Evolutionary conservation across 2,888 invertebrate species (phyloP).

Genomic region (Cylloceria caligata): DNA sequence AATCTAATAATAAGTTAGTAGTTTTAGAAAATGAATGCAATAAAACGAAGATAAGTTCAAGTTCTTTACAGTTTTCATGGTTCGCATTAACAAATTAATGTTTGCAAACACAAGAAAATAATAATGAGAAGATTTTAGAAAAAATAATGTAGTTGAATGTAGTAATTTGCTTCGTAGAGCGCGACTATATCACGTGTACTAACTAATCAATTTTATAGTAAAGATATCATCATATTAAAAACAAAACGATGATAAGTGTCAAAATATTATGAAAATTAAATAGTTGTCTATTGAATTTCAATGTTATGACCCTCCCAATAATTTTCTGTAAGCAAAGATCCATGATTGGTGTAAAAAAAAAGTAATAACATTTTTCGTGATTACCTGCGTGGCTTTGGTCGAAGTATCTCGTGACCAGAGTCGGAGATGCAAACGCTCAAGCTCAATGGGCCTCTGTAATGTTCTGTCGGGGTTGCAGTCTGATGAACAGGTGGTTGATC

Average conservation of each 20-base stretch:
- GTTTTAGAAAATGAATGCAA: too few species aligned
- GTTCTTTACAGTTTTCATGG: too few species aligned
- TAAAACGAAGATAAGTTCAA: too few species aligned
- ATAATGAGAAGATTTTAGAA: too few species aligned
- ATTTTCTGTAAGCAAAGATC: neutral
- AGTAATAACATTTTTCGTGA: slow-evolving; percentile 10
- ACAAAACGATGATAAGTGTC: too few species aligned
- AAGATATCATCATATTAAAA: too few species aligned
- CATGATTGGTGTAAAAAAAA: neutral
- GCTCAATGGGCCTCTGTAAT: slow-evolving; percentile 88
- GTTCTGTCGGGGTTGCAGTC: slow-evolving; percentile 82
- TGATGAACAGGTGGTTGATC: slow-evolving; percentile 73
- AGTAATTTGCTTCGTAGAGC: too few species aligned
- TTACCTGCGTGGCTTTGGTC: slow-evolving; percentile 94
- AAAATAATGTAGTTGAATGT: too few species aligned
- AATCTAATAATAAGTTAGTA: neutral
- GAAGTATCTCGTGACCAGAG: slow-evolving; percentile 93
- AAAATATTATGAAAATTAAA: neutral
- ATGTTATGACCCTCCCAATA: neutral
- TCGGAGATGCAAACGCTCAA: slow-evolving; percentile 88
- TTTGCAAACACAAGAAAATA: too few species aligned
- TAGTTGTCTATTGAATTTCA: neutral
- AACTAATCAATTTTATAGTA: too few species aligned
- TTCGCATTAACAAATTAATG: too few species aligned
- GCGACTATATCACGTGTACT: too few species aligned